Evolutionary conservation across 2,113 vertebrate genomes (phyloP).

Genomic region (Leptobrachium leishanense): DNA sequence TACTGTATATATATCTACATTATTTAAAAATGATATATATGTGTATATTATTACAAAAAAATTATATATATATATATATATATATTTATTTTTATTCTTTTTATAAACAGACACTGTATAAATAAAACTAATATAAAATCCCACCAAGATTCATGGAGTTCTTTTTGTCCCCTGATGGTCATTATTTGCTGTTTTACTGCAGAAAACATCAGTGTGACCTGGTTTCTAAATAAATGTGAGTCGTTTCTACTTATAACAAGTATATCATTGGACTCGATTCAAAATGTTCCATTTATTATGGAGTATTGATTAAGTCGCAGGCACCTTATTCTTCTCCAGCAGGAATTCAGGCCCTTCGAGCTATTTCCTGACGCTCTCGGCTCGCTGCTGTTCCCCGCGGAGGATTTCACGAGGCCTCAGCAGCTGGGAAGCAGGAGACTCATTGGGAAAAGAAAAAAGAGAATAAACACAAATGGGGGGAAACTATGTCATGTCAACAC

Average conservation of each 20-base stretch:
- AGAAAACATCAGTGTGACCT: background rate
- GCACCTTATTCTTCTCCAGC: conserved; percentile 13
- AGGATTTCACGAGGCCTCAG: background rate
- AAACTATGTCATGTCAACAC: conserved; percentile 13
- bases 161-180: too few species aligned
- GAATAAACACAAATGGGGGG: conserved; percentile 1
- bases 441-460: conserved; percentile 21
- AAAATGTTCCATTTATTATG: conserved; percentile 35
- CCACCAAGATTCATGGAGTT: too few species aligned
- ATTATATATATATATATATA: too few species aligned
- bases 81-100: too few species aligned
- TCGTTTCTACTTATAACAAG: background rate
- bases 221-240: background rate
- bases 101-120: too few species aligned
- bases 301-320: conserved; percentile 12
- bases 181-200: background rate
- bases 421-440: background rate
- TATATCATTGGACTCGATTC: background rate
- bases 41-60: too few species aligned
- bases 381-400: conserved; percentile 18
- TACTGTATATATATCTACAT: too few species aligned
- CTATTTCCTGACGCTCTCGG: conserved; percentile 20
- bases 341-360: background rate
- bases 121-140: too few species aligned
- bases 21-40: too few species aligned